These are phyloP conservation scores for Menura novaehollandiae DNA, from an alignment of 2,113 vertebrate genomes.

Conservation along the genomic window DNA sequence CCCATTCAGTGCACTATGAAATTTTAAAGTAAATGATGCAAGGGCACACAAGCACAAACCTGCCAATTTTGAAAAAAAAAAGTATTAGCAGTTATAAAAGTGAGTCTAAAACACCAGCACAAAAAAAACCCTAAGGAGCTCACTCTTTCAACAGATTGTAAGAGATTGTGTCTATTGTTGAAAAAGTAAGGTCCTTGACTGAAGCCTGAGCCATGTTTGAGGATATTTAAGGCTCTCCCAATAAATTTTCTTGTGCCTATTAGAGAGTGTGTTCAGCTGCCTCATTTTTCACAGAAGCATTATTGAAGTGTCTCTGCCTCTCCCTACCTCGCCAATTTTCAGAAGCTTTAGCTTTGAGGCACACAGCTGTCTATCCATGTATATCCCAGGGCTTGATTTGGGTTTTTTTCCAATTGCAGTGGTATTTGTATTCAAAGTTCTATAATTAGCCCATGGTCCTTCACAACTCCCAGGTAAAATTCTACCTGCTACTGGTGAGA, in stretches of 20 bases:
- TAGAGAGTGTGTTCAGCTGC: neutral
- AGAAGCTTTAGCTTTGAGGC: neutral
- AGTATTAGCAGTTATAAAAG: neutral
- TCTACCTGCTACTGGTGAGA: neutral
- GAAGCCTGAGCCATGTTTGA: neutral
- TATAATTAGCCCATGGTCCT: neutral
- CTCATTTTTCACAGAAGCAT: neutral
- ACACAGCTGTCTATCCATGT: neutral
- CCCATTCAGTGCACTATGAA: neutral
- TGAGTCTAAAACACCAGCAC: neutral
- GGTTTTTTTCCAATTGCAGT: accelerated
- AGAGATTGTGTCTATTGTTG: neutral
- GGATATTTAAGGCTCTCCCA: neutral
- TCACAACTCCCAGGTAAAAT: neutral
- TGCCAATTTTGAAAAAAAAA: neutral
- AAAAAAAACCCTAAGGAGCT: neutral
- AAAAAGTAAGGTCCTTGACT: neutral
- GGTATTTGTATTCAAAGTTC: neutral
- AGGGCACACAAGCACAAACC: neutral
- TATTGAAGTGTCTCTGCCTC: neutral
- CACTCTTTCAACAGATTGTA: neutral
- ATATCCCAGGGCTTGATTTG: neutral
- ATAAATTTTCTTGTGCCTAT: neutral
- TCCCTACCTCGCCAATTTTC: neutral
- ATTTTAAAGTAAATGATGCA: neutral